A percentile compares a stretch with the other conserved stretches of the same genome.
These are phyloP conservation scores for Pangasius krempfi DNA, from an alignment of 2,797 vertebrate species.

Conservation along the genomic window DNA sequence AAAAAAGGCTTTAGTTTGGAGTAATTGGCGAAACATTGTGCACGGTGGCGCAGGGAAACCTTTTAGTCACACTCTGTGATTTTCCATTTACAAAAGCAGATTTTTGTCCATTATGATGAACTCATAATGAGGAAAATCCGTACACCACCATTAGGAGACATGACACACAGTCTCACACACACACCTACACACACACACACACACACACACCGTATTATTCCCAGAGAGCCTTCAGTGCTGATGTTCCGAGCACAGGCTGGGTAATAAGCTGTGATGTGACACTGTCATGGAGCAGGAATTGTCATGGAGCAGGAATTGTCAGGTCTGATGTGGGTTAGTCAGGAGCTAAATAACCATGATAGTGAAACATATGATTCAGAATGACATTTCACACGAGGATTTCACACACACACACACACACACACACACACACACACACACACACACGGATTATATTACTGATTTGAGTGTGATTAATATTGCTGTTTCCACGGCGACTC, in stretches of 20 bases:
- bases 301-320: constrained; percentile 44
- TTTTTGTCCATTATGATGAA: constrained; percentile 24
- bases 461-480: neutral
- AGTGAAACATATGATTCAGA: neutral
- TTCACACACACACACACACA: neutral
- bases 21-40: constrained; percentile 73
- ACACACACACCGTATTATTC: constrained; percentile 65
- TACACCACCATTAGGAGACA: constrained; percentile 63
- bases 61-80: constrained; percentile 69
- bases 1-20: constrained; percentile 62
- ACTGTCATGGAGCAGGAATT: constrained; percentile 50
- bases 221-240: constrained; percentile 61
- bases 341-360: constrained; percentile 37
- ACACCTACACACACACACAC: neutral
- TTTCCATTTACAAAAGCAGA: constrained; percentile 67
- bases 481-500: neutral
- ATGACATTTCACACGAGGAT: neutral
- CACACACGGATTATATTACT: neutral
- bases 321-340: constrained; percentile 40
- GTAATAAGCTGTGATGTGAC: constrained; percentile 65
- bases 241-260: constrained; percentile 56
- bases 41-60: constrained; percentile 63
- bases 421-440: neutral
- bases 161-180: constrained; percentile 54
- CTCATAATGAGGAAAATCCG: constrained; percentile 46